Evolutionary conservation across 2,113 vertebrate species (phyloP).

Genomic region (Leucopsar rothschildi): DNA sequence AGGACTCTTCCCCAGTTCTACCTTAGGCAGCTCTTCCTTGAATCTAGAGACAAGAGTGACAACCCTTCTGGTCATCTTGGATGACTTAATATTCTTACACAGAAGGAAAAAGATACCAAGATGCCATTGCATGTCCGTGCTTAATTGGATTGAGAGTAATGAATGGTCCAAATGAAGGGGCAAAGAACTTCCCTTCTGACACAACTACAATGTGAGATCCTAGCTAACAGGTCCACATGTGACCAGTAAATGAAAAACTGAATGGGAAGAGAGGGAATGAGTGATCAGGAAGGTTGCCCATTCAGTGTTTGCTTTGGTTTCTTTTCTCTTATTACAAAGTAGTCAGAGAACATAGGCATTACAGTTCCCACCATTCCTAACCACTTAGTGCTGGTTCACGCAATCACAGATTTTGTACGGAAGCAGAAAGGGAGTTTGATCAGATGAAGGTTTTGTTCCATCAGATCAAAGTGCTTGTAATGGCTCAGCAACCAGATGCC

Average conservation of each 20-base stretch:
- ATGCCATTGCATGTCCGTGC: neutral
- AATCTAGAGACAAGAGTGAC: neutral
- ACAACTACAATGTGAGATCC: neutral
- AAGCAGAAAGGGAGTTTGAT: neutral
- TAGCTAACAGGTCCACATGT: neutral
- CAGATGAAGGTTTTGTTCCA: neutral
- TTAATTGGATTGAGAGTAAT: neutral
- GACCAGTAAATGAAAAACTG: neutral
- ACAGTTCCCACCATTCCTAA: neutral
- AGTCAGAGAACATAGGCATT: neutral
- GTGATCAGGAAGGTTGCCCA: neutral
- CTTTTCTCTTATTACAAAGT: neutral
- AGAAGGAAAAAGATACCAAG: neutral
- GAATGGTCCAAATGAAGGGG: neutral
- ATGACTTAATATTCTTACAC: neutral
- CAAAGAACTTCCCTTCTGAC: neutral
- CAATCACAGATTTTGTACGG: neutral
- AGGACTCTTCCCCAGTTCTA: neutral
- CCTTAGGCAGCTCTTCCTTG: neutral
- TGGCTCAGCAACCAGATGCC: neutral
- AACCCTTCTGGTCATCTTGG: neutral
- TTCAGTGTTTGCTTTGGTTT: neutral
- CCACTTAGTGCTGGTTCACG: neutral
- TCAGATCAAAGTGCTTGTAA: neutral
- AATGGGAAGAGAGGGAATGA: fast-evolving